Evolutionary conservation across 2,113 vertebrate species (phyloP), one percentile per base, ranked within the genome.

Genomic region (Neopipo cinnamomea): DNA sequence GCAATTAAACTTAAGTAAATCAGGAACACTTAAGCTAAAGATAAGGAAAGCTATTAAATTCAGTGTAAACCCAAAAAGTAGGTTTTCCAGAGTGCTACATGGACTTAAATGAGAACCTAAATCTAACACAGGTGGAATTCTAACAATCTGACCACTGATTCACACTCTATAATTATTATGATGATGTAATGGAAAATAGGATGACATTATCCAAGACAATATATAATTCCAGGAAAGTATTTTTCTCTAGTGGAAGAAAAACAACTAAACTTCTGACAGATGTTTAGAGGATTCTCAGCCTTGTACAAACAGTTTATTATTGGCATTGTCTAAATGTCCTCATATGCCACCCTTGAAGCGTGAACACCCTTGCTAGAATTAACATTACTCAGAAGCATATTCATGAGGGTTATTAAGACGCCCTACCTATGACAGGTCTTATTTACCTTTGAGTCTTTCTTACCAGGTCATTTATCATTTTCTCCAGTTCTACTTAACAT

Each of bases 251-350:
- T 4, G 6, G 44, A 81, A 92, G 27, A 31, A 67, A 82, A 94
- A 6, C 46, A 82, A 67, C 88, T 85, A 44, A 80, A 88, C 76
- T 95, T 87, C 71, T 75, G 79, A 73, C 92, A 97, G 95, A 86
- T 88, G 78, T 88, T 87, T 52, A 85, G 68, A 95, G 73, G 93
- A 68, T 94, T 95, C 59, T 94, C 27, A 83, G 61, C 20, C 52
- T 96, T 82, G 35, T 74, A 59, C 44, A 86, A 88, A 79, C 42
- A 92, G 88, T 49, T 86, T 79, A 72, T 85, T 89, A 91, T 61
- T 92, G 50, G 68, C 50, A 80, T 88, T 93, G 41, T 89, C 89
- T 79, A 52, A 50, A 91, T 74, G 71, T 66, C 78, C 70, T 80
- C 44, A 20, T 44, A 56, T 86, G 56, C 39, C 12, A 90, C 35